phyloP scores from a whole-genome alignment of 2,888 invertebrate species.

The Monopis laevigella region DNA sequence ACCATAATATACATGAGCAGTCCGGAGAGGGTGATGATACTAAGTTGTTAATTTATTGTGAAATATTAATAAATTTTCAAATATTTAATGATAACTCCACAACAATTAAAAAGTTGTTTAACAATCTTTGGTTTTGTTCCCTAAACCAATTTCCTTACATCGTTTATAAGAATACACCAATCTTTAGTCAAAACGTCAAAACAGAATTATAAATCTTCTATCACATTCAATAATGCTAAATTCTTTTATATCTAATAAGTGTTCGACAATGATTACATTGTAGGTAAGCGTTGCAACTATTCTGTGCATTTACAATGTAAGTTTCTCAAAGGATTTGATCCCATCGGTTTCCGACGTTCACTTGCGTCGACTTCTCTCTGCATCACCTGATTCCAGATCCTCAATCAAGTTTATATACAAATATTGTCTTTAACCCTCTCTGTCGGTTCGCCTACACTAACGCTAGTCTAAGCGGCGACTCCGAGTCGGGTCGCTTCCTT shows the following conservation, averaged over 20 bases:
- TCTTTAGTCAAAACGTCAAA: slow-evolving; percentile 45
- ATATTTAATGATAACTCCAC: slow-evolving; percentile 64
- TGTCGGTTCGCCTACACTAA: slow-evolving; percentile 63
- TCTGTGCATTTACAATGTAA: slow-evolving; percentile 58
- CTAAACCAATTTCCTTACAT: slow-evolving; percentile 77
- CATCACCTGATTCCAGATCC: slow-evolving; percentile 58
- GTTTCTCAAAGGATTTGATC: slow-evolving; percentile 69
- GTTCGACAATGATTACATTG: slow-evolving; percentile 33
- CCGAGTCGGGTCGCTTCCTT: slow-evolving; percentile 42
- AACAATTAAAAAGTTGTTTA: slow-evolving; percentile 64
- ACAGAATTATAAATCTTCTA: slow-evolving; percentile 55
- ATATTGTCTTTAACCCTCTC: slow-evolving; percentile 70
- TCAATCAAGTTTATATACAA: slow-evolving; percentile 64
- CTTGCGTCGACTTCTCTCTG: slow-evolving; percentile 32
- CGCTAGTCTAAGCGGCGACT: slow-evolving; percentile 47
- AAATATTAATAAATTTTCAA: slow-evolving; percentile 52
- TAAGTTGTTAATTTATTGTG: slow-evolving; percentile 43
- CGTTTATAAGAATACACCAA: neutral
- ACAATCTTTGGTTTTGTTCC: slow-evolving; percentile 88
- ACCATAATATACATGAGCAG: slow-evolving; percentile 58
- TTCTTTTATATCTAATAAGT: slow-evolving; percentile 56
- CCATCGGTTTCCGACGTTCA: slow-evolving; percentile 63
- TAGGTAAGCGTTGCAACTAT: slow-evolving; percentile 36
- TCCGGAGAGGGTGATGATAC: slow-evolving; percentile 62
- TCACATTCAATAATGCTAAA: slow-evolving; percentile 65